Percentiles rank a stretch among this genome's conserved stretches.
Evolutionary conservation across 1,140 invertebrate species (phyloP).

Genomic region (Drusus annulatus): DNA sequence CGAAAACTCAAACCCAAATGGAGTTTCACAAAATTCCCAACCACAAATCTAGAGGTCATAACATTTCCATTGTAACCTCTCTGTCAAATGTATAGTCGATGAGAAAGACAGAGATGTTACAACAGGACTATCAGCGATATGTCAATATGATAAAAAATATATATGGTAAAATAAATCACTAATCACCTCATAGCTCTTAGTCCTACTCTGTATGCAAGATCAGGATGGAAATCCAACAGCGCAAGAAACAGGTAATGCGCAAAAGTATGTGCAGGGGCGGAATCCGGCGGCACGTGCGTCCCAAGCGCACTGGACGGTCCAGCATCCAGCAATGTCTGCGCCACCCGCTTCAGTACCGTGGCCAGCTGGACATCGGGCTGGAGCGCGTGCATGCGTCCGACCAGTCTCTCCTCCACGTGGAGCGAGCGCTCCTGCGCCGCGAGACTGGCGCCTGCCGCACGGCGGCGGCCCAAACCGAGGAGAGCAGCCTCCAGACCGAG

Average conservation of each 20-base stretch:
- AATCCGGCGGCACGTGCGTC: conserved; percentile 82
- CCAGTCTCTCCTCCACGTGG: conserved; percentile 84
- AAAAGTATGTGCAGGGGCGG: conserved; percentile 87
- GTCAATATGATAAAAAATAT: too few relatives aligned
- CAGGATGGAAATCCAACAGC: conserved; percentile 80
- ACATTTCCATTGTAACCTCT: too few relatives aligned
- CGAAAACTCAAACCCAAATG: too few relatives aligned
- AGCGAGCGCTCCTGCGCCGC: conserved; percentile 78
- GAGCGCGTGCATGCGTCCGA: conserved; percentile 82
- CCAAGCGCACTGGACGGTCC: conserved; percentile 83
- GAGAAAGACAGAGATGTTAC: too few relatives aligned
- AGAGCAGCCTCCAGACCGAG: conserved; percentile 77
- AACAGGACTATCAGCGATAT: too few relatives aligned
- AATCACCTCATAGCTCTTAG: conserved; percentile 74
- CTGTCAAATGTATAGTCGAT: too few relatives aligned
- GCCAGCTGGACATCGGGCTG: conserved; percentile 81
- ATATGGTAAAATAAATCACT: too few relatives aligned
- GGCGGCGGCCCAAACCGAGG: conserved; percentile 83
- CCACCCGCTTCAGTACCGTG: conserved; percentile 74
- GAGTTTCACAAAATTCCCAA: too few relatives aligned
- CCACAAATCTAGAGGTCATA: too few relatives aligned
- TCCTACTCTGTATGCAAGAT: conserved; percentile 82
- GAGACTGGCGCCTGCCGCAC: conserved; percentile 83
- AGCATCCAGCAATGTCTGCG: conserved; percentile 78
- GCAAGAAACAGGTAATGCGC: conserved; percentile 85